Evolutionary conservation across 2,797 vertebrate species (phyloP).

Genomic region (Schizopygopsis malacanthus): DNA sequence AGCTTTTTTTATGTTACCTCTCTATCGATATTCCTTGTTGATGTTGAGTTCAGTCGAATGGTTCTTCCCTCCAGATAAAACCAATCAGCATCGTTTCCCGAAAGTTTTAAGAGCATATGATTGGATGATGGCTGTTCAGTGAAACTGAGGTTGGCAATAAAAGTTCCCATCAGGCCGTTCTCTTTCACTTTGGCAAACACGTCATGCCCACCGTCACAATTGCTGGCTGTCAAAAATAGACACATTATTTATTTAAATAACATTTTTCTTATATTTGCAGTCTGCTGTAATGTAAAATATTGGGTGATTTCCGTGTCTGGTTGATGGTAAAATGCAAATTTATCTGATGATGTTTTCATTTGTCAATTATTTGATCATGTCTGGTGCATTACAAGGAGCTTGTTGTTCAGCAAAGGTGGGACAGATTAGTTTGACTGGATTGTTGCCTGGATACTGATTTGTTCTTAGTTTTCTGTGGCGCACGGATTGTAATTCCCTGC

Average conservation of each 20-base stretch:
- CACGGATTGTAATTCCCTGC: background rate
- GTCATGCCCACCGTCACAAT: slow-evolving; percentile 81
- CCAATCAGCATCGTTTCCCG: slow-evolving; percentile 81
- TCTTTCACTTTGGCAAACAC: slow-evolving; percentile 79
- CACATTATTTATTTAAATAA: background rate
- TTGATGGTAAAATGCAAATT: background rate
- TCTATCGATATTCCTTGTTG: slow-evolving; percentile 76
- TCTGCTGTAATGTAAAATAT: background rate
- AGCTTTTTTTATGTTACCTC: slow-evolving; percentile 71
- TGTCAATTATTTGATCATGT: background rate
- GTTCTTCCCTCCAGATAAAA: slow-evolving; percentile 82
- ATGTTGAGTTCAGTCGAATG: slow-evolving; percentile 79
- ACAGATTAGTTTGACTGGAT: background rate
- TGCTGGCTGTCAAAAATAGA: slow-evolving; percentile 60
- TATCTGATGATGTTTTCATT: background rate
- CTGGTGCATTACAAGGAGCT: background rate
- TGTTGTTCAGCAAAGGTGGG: background rate
- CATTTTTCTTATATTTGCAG: background rate
- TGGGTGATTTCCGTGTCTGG: background rate
- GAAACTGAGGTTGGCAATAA: slow-evolving; percentile 75
- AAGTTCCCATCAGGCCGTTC: slow-evolving; percentile 82
- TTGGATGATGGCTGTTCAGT: slow-evolving; percentile 66
- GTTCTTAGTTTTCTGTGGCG: background rate
- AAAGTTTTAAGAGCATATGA: slow-evolving; percentile 75
- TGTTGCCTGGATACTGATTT: background rate